Evolutionary conservation across 2,888 invertebrate species (phyloP), one percentile per base, ranked within the genome.

Genomic region (Metopia argyrocephala): DNA sequence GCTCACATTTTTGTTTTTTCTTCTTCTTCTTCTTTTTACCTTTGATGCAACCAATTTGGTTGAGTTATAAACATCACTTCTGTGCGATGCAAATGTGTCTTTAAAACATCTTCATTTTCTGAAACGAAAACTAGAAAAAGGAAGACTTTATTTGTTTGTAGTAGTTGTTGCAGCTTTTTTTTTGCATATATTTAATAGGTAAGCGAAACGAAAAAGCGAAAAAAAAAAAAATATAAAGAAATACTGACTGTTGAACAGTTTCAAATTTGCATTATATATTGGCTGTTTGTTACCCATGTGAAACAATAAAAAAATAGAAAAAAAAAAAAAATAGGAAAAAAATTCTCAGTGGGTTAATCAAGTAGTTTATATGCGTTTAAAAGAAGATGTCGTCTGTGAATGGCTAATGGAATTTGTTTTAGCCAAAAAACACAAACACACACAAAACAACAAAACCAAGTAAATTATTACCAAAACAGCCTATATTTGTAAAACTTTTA

Each of bases 291-390:
- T n/a, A n/a, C n/a, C n/a, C 74, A 78, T 81, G 74, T 66, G 81
- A 78, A 78, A 65, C 9, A 38, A 38, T 12, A 15, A 5, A 57
- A 61, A n/a, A n/a, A n/a, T n/a, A n/a, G n/a, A n/a, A n/a, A n/a
- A n/a, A n/a, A n/a, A n/a, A n/a, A n/a, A n/a, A n/a, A n/a, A n/a
- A n/a, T n/a, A n/a, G n/a, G n/a, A n/a, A n/a, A n/a, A n/a, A n/a
- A n/a, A n/a, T n/a, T n/a, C 81, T 78, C 74, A 75, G 78, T 81
- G 81, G 81, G 81, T 81, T 81, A 81, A 81, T 81, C 78, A 78
- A 70, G 81, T 52, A 61, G 81, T 81, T 81, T 81, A 75, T 81
- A 81, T 81, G 81, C 81, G 81, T 81, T 81, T 75, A 78, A 75
- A 70, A 81, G 52, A 71, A 66, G 59, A 61, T 59, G 57, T 20